These are phyloP conservation scores for Sarcophaga bullata DNA, from an alignment of 1,140 invertebrate species.

Conservation along the genomic window DNA sequence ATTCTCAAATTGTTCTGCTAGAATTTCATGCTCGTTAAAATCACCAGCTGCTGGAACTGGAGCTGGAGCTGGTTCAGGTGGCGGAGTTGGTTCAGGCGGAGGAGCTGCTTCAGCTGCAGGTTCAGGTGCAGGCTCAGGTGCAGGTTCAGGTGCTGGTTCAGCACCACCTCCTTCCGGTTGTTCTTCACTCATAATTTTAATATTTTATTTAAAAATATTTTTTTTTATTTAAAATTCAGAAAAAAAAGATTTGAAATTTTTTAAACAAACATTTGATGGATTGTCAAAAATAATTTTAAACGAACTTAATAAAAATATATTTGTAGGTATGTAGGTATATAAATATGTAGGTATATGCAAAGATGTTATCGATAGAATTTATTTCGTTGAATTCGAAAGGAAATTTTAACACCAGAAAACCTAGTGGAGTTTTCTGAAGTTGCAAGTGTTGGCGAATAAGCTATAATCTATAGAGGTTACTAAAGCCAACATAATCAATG, in stretches of 20 bases:
- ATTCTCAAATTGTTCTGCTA: conserved; percentile 55
- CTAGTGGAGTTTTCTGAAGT: no score
- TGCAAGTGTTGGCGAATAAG: no score
- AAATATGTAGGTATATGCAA: not conserved
- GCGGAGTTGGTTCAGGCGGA: not conserved
- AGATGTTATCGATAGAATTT: not conserved
- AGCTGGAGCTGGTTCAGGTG: not conserved
- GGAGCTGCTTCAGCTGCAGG: not conserved
- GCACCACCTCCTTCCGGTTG: not conserved
- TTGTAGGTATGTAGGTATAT: not conserved
- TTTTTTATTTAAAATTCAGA: no score
- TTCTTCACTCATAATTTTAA: not conserved
- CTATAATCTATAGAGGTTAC: no score
- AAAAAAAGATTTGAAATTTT: no score
- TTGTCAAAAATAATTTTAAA: not conserved
- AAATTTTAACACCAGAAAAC: no score
- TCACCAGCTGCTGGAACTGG: not conserved
- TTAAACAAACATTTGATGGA: not conserved
- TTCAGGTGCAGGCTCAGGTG: not conserved
- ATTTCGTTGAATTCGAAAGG: no score
- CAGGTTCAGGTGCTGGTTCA: not conserved
- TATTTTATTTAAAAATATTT: no score
- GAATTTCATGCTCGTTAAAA: conserved; percentile 22
- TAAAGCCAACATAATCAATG: no score
- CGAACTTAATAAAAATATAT: not conserved